A percentile compares a stretch with the other conserved stretches of the same genome.
phyloP scores from a whole-genome alignment of 1,140 invertebrate species.

The Caenorhabditis latens region DNA sequence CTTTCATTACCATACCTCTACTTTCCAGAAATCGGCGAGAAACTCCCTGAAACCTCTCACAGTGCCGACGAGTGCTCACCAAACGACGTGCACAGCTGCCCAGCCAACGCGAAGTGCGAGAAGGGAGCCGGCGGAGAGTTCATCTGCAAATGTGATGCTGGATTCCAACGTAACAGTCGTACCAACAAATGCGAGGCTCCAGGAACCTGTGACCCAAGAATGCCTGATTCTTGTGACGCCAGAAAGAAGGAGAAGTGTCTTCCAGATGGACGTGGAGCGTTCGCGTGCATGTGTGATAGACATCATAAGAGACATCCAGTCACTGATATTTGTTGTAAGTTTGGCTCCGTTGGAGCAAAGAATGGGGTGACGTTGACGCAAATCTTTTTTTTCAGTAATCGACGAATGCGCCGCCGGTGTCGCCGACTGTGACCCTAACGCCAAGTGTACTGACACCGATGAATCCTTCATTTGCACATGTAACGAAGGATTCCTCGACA shows the following conservation, averaged over 20 bases:
- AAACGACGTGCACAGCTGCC: conserved; percentile 56
- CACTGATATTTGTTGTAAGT: conserved; percentile 76
- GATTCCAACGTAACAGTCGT: conserved; percentile 71
- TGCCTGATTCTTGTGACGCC: conserved; percentile 71
- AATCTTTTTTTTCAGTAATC: conserved; percentile 72
- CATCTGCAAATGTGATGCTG: conserved; percentile 65
- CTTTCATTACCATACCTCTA: too few species aligned
- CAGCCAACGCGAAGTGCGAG: conserved; percentile 66
- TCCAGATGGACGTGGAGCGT: conserved; percentile 71
- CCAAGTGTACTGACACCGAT: conserved; percentile 76
- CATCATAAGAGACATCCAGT: conserved; percentile 74
- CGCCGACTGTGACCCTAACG: conserved; percentile 74
- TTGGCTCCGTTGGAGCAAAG: not conserved
- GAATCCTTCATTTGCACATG: conserved; percentile 71
- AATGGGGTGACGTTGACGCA: too few species aligned
- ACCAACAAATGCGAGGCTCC: conserved; percentile 71
- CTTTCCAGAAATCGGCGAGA: conserved; percentile 60
- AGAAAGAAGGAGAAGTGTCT: conserved; percentile 76
- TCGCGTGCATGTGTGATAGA: conserved; percentile 74
- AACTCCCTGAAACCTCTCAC: conserved; percentile 1
- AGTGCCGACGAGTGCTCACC: conserved; percentile 59
- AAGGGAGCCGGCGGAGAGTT: conserved; percentile 58
- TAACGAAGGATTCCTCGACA: conserved; percentile 73
- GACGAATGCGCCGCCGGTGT: conserved; percentile 73
- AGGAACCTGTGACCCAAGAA: conserved; percentile 74